phyloP scores from a whole-genome alignment of 2,888 invertebrate species.

The Drosophila prostipennis region DNA sequence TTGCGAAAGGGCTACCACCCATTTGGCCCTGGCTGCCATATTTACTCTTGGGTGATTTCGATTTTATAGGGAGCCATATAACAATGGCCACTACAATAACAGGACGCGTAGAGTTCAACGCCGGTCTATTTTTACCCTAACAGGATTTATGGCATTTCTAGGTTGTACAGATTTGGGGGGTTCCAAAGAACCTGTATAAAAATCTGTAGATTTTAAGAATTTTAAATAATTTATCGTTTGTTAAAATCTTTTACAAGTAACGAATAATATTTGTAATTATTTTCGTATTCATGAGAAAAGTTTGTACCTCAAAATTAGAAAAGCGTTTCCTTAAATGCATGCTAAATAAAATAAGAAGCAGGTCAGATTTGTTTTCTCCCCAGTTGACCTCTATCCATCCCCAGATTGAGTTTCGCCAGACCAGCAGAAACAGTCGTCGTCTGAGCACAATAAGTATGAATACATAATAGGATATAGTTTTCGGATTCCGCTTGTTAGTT shows the following conservation, averaged over 20 bases:
- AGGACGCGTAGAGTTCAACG: neutral
- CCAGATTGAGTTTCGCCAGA: conserved; percentile 1
- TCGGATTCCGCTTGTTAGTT: conserved; percentile 23
- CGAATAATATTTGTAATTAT: no score
- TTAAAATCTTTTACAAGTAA: no score
- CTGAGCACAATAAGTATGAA: conserved; percentile 33
- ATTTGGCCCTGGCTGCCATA: conserved; percentile 42
- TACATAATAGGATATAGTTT: conserved; percentile 63
- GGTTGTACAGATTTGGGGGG: no score
- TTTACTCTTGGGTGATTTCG: conserved; percentile 55
- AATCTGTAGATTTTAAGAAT: no score
- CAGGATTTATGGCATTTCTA: neutral
- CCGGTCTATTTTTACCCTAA: conserved; percentile 21
- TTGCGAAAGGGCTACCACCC: conserved; percentile 55
- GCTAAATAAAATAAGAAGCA: neutral
- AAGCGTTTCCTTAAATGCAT: neutral
- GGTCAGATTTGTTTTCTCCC: conserved; percentile 5
- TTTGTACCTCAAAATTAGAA: no score
- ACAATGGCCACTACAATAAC: conserved; percentile 22
- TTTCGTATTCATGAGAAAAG: no score
- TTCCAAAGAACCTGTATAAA: no score
- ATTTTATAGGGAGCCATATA: conserved; percentile 53
- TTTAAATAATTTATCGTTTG: no score
- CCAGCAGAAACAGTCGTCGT: conserved; percentile 14
- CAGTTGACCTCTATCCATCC: conserved; percentile 3